Conservation (phyloP, 2,888 invertebrate genomes). For the Platerodrilus igneus region DNA sequence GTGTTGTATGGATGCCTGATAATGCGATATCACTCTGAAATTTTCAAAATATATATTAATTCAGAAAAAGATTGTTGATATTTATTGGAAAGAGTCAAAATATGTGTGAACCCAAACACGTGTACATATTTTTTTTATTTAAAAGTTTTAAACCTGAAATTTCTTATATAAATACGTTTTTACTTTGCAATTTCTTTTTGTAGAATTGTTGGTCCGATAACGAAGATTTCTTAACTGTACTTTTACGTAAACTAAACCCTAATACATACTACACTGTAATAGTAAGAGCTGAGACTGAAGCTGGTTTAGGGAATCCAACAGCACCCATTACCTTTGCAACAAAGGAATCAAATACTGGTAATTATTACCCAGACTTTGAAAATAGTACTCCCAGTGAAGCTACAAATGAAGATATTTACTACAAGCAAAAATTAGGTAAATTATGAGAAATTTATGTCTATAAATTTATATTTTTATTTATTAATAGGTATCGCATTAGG, state of each 20-base stretch:
- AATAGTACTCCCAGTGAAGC: constrained; percentile 11
- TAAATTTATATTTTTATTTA: constrained; percentile 11
- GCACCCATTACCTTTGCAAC: constrained; percentile 36
- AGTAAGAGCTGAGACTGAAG: constrained; percentile 50
- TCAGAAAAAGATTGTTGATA: too few species aligned
- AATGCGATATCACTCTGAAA: too few species aligned
- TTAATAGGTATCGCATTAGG: constrained; percentile 52
- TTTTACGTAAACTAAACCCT: constrained; percentile 46
- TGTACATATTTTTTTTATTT: constrained; percentile 3
- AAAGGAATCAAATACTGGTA: constrained; percentile 8
- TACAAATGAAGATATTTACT: constrained; percentile 28
- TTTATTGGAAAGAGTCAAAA: too few species aligned
- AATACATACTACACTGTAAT: constrained; percentile 49
- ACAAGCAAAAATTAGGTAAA: constrained; percentile 42
- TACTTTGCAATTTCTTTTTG: constrained; percentile 1
- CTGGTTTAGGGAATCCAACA: constrained; percentile 48
- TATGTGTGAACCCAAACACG: too few species aligned
- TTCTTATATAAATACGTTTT: too few species aligned
- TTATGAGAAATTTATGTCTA: background rate
- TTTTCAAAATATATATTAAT: too few species aligned
- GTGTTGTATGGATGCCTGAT: too few species aligned
- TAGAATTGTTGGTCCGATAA: constrained; percentile 36
- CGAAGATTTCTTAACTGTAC: constrained; percentile 31
- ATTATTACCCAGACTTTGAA: constrained; percentile 12
- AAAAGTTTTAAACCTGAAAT: background rate